A percentile compares a stretch with the other conserved stretches of the same genome.
Evolutionary conservation across 2,797 vertebrate genomes (phyloP).

Genomic region (Crocodylus rhombifer): DNA sequence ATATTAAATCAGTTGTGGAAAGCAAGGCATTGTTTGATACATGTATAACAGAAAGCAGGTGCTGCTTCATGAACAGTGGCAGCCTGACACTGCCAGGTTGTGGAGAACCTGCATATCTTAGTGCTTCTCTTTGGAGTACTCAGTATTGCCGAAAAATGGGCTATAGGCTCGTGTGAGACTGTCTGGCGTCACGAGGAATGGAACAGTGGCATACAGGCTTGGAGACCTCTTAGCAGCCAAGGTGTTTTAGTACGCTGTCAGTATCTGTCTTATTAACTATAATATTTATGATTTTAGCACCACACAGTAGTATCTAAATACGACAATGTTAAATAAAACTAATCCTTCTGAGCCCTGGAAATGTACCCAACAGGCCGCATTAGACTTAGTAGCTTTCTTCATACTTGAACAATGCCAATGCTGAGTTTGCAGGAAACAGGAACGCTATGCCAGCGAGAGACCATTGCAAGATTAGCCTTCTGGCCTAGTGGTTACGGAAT

Average conservation of each 20-base stretch:
- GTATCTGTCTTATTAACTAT: not conserved
- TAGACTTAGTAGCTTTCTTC: not conserved
- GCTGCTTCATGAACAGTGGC: not conserved
- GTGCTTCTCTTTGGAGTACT: not conserved
- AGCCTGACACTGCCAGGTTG: not conserved
- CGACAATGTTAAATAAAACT: slow-evolving; percentile 7
- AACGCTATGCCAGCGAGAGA: not conserved
- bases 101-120: not conserved
- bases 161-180: not conserved
- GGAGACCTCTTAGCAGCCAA: not conserved
- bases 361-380: not conserved
- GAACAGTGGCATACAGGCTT: not conserved
- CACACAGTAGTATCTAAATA: not conserved
- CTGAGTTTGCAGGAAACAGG: not conserved
- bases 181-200: accelerated
- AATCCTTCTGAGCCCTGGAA: not conserved
- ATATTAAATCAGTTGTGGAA: not conserved
- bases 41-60: not conserved
- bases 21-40: not conserved
- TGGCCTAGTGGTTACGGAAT: not conserved
- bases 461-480: not conserved
- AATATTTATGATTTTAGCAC: slow-evolving; percentile 6
- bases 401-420: not conserved
- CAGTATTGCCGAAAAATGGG: accelerated
- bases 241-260: not conserved